Evolutionary conservation across 1,140 invertebrate species (phyloP), one percentile per base, ranked within the genome.

Genomic region (Camponotus pennsylvanicus): DNA sequence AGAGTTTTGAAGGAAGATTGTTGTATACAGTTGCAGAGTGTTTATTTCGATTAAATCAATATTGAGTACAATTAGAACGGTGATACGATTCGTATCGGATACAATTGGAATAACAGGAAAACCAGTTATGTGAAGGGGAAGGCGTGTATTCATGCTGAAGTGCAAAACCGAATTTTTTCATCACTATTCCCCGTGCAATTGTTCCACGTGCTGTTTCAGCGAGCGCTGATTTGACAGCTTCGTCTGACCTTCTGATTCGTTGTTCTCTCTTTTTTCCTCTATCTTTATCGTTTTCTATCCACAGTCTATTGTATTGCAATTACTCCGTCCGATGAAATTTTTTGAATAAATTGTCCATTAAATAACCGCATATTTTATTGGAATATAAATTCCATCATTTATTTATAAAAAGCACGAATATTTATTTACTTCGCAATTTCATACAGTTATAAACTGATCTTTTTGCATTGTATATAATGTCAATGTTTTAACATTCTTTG

Each of bases 201-300:
- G 89, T 90, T 80, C 89, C 8, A 64, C 32, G 32, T 45, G 86
- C 86, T 83, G 89, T 89, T 90, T 82, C 76, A 84, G 34, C 71
- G 80, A 87, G 77, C 86, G 88, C 89, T 86, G 89, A 90, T 90
- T 90, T 90, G 89, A 88, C 89, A 90, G 80, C 88, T 27, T 88
- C 86, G 80, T 88, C 86, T 90, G 63, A 90, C 89, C 85, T 90
- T 77, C 86, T 87, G 88, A 90, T 89, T 84, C 88, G 88, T 89
- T 87, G 79, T 85, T 61, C 70, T 67, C 59, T 78, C 59, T 88
- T 89, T 87, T 80, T 32, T 7, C 13, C 59, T 15, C 34, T 61
- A 59, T 77, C 82, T 77, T 80, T 88, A 73, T 88, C 79, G 21
- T 66, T 59, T 49, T 61, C 59, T 42, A 78, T 40, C 66, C 49